phyloP scores from a whole-genome alignment of 2,888 invertebrate genomes.

The Lochmaea crataegi region DNA sequence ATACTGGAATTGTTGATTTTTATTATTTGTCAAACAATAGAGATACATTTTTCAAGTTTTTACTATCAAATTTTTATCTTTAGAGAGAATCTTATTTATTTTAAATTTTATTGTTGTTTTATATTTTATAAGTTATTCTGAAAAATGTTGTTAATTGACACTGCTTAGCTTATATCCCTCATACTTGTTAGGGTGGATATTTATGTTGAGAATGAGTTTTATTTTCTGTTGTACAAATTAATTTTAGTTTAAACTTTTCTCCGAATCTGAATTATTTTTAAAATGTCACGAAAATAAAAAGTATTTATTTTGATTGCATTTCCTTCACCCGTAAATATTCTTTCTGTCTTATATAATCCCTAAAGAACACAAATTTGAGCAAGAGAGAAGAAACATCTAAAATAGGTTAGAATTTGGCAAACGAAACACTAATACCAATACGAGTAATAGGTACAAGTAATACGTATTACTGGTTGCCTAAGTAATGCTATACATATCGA shows the following conservation, averaged over 20 bases:
- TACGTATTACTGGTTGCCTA: no score
- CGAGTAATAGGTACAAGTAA: no score
- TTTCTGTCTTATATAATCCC: neutral
- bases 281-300: no score
- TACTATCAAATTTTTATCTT: neutral
- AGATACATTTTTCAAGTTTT: neutral
- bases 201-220: conserved; percentile 2
- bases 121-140: no score
- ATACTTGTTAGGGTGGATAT: neutral
- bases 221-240: neutral
- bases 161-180: no score
- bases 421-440: neutral
- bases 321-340: neutral
- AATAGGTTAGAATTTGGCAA: neutral
- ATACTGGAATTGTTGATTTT: neutral
- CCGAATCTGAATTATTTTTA: no score
- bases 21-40: neutral
- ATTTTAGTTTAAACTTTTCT: no score
- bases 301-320: neutral
- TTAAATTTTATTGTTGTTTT: no score
- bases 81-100: no score
- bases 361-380: no score
- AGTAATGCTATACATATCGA: no score
- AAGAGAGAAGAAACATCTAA: neutral
- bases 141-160: no score